Evolutionary conservation across 2,888 invertebrate species (phyloP).

Genomic region (Cerastis rubricosa): DNA sequence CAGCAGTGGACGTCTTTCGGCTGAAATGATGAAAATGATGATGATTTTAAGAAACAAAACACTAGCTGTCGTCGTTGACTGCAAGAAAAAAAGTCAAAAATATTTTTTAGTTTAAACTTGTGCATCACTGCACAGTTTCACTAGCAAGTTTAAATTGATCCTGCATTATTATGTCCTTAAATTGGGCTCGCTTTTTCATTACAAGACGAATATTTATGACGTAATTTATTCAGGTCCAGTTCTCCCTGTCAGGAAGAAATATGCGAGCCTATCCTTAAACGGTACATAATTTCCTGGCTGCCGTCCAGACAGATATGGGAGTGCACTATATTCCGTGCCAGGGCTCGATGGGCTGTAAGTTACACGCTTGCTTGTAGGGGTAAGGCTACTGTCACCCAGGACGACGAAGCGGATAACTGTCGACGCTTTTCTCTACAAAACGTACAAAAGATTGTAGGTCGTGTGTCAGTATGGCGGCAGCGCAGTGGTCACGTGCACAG

Average conservation of each 20-base stretch:
- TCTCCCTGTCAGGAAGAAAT: constrained; percentile 26
- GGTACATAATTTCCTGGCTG: constrained; percentile 49
- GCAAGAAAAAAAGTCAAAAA: too few species aligned
- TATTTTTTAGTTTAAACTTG: too few species aligned
- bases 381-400: not conserved
- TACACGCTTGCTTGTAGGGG: constrained; percentile 1
- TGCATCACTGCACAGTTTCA: not conserved
- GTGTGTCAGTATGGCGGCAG: not conserved
- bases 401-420: not conserved
- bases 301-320: constrained; percentile 42
- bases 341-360: constrained; percentile 8
- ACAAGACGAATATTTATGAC: not conserved
- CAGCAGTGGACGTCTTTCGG: too few species aligned
- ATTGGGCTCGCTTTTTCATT: too few species aligned
- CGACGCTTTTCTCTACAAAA: not conserved
- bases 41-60: too few species aligned
- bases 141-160: not conserved
- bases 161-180: not conserved
- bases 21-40: too few species aligned
- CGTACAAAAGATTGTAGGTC: not conserved
- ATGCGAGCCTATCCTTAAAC: constrained; percentile 34
- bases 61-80: too few species aligned
- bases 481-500: too few species aligned
- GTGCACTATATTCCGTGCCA: constrained; percentile 44
- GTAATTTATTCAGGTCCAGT: constrained; percentile 31